Conservation (phyloP, 2,888 invertebrate species). For the Oscheius sp. region DNA sequence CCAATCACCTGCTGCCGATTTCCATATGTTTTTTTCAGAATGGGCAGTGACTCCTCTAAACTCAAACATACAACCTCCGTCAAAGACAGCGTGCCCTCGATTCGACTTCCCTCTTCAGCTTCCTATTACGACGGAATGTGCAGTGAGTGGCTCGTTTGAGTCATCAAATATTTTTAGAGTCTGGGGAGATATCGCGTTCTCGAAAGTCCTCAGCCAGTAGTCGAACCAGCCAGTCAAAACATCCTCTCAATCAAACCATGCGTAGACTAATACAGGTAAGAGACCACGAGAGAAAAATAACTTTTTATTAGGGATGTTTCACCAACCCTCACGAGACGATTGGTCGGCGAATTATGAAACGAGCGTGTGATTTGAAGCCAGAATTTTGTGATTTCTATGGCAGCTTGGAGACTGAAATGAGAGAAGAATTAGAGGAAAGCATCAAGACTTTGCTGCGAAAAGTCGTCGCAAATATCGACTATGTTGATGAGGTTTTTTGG, state of each 20-base stretch:
- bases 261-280: slow-evolving; percentile 54
- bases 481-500: slow-evolving; percentile 53
- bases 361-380: slow-evolving; percentile 48
- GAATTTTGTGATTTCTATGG: slow-evolving; percentile 46
- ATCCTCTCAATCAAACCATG: slow-evolving; percentile 42
- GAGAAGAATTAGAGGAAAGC: slow-evolving; percentile 59
- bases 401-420: slow-evolving; percentile 41
- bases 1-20: slow-evolving; percentile 10
- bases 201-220: slow-evolving; percentile 34
- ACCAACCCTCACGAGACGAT: slow-evolving; percentile 62
- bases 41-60: slow-evolving; percentile 36
- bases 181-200: slow-evolving; percentile 21
- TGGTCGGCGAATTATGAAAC: slow-evolving; percentile 57
- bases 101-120: slow-evolving; percentile 32
- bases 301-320: slow-evolving; percentile 56
- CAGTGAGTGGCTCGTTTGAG: slow-evolving; percentile 22
- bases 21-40: slow-evolving; percentile 16
- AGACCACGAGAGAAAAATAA: no score
- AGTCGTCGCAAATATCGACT: slow-evolving; percentile 58
- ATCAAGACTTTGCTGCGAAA: slow-evolving; percentile 62
- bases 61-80: slow-evolving; percentile 23
- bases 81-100: slow-evolving; percentile 29
- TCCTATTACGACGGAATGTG: slow-evolving; percentile 32
- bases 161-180: background rate
- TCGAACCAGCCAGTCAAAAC: slow-evolving; percentile 28